Evolutionary conservation across 2,797 vertebrate genomes (phyloP).

Genomic region (Pantherophis alleghaniensis): DNA sequence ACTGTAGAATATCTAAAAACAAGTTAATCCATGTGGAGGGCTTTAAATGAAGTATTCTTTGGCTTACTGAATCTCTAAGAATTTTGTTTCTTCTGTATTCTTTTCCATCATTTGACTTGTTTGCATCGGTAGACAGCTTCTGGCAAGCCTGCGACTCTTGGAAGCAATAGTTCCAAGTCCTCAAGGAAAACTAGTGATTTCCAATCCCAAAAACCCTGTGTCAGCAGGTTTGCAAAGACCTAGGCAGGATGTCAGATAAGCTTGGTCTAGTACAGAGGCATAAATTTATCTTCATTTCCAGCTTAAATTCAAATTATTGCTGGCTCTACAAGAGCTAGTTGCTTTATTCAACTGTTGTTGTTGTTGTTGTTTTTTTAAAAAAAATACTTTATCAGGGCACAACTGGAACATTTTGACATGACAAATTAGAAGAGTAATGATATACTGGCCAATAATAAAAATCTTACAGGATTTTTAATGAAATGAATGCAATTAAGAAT

Average conservation of each 20-base stretch:
- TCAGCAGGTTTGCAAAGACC: neutral
- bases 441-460: neutral
- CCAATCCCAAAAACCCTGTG: neutral
- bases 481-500: neutral
- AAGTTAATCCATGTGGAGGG: neutral
- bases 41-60: neutral
- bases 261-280: neutral
- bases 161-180: neutral
- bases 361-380: neutral
- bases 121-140: neutral
- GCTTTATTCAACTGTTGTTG: neutral
- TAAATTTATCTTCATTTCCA: neutral
- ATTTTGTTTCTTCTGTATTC: neutral
- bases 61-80: neutral
- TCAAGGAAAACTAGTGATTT: neutral
- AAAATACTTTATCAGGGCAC: neutral
- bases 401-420: neutral
- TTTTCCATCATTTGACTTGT: neutral
- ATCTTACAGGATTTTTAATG: neutral
- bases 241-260: neutral
- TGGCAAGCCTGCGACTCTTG: neutral
- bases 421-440: neutral
- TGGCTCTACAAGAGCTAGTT: neutral
- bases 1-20: neutral
- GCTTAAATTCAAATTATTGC: neutral